Percentiles rank a stretch among this genome's conserved stretches.
Conservation (phyloP, 2,113 vertebrate species). For the Piprites chloris region DNA sequence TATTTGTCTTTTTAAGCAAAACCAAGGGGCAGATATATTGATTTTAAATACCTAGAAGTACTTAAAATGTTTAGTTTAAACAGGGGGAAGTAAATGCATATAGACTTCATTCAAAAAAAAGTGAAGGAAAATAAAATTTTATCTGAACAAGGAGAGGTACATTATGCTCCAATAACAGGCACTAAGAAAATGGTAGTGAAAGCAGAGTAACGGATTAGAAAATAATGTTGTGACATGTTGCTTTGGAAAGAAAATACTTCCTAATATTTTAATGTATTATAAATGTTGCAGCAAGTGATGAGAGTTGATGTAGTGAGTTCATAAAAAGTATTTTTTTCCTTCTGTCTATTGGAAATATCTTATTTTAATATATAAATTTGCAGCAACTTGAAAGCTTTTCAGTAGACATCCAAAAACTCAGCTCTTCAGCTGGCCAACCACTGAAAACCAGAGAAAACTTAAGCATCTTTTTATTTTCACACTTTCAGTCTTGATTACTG, state of each 20-base stretch:
- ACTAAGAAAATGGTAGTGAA: neutral
- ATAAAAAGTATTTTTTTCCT: neutral
- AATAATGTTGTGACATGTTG: neutral
- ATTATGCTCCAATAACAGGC: neutral
- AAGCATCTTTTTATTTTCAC: neutral
- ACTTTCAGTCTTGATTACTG: neutral
- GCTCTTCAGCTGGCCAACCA: neutral
- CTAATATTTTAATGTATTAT: neutral
- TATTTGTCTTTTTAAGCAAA: conserved; percentile 56
- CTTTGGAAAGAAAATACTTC: neutral
- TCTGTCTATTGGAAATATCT: neutral
- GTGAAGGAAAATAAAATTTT: neutral
- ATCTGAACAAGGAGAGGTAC: neutral
- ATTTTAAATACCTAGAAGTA: conserved; percentile 17
- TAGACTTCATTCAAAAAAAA: neutral
- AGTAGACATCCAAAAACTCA: neutral
- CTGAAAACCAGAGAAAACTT: neutral
- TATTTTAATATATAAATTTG: neutral
- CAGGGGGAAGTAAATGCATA: neutral
- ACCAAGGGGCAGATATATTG: conserved; percentile 10
- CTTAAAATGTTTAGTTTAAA: conserved; percentile 27
- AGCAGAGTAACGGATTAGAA: neutral
- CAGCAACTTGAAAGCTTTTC: neutral
- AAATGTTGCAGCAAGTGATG: neutral
- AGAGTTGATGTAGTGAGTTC: neutral